phyloP scores from a whole-genome alignment of 1,140 invertebrate genomes.

The Polyergus mexicanus region DNA sequence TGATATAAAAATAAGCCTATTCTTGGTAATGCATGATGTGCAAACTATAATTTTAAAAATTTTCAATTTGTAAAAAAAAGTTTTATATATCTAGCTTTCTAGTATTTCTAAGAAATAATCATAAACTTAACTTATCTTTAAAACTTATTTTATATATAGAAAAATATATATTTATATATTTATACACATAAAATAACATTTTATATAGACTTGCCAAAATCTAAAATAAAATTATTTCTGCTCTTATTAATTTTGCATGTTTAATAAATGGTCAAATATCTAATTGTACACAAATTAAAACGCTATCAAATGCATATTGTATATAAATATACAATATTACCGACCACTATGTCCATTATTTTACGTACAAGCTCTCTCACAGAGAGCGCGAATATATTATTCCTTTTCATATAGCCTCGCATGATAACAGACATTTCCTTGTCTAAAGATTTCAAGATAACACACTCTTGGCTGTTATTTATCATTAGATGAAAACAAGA shows the following conservation, averaged over 20 bases:
- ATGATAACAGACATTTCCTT: conserved; percentile 1
- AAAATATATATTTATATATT: not conserved
- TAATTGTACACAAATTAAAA: not conserved
- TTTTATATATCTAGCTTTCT: too few relatives aligned
- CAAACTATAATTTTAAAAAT: too few relatives aligned
- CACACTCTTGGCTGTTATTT: too few relatives aligned
- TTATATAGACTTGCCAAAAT: not conserved
- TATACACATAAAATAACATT: not conserved
- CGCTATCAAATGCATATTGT: not conserved
- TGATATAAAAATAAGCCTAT: too few relatives aligned
- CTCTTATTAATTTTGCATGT: not conserved
- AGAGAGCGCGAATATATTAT: conserved; percentile 47
- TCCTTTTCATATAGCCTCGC: not conserved
- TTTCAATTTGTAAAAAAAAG: too few relatives aligned
- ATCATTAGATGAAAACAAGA: not conserved
- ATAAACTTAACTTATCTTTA: too few relatives aligned
- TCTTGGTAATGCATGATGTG: too few relatives aligned
- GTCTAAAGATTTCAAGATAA: not conserved
- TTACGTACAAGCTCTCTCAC: not conserved
- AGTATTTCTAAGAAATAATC: too few relatives aligned
- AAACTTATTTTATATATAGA: too few relatives aligned
- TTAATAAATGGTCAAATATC: not conserved
- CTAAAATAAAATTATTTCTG: not conserved
- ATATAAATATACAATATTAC: conserved; percentile 7
- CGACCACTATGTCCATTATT: conserved; percentile 12